Conservation (phyloP, 2,888 invertebrate species). For the Leptinotarsa peninsularis region DNA sequence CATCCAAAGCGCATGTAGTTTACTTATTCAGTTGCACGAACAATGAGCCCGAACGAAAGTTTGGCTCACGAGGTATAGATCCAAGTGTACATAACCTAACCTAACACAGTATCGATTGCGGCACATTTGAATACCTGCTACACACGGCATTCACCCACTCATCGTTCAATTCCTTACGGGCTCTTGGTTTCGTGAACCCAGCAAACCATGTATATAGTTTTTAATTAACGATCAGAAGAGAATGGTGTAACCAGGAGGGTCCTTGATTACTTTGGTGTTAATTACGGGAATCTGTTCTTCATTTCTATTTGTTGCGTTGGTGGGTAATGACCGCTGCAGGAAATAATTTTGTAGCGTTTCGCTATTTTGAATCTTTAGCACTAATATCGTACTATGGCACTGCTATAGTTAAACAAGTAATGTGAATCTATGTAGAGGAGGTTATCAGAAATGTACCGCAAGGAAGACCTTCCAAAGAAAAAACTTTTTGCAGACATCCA, state of each 20-base stretch:
- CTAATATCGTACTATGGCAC: too few species aligned
- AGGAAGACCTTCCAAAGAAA: too few species aligned
- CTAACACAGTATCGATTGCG: constrained; percentile 13
- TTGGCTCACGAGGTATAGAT: constrained; percentile 20
- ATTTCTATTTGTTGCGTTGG: not conserved
- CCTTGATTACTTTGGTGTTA: not conserved
- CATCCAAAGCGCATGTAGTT: not conserved
- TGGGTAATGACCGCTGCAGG: too few species aligned
- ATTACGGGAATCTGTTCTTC: not conserved
- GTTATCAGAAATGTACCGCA: too few species aligned
- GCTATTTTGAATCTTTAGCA: too few species aligned
- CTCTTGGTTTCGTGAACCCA: not conserved
- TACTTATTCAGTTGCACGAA: constrained; percentile 12
- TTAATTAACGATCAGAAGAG: not conserved
- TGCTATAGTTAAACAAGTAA: too few species aligned
- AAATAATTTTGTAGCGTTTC: too few species aligned
- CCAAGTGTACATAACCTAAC: constrained; percentile 16
- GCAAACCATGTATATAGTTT: not conserved
- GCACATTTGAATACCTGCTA: constrained; percentile 16
- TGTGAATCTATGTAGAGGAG: too few species aligned
- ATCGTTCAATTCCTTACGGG: not conserved
- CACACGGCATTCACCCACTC: constrained; percentile 5
- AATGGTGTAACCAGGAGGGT: not conserved
- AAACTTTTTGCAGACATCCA: too few species aligned
- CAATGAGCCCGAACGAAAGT: constrained; percentile 12